Base-by-base conservation (phyloP, 2,888 invertebrate genomes). In the Microdon myrmicae region DNA sequence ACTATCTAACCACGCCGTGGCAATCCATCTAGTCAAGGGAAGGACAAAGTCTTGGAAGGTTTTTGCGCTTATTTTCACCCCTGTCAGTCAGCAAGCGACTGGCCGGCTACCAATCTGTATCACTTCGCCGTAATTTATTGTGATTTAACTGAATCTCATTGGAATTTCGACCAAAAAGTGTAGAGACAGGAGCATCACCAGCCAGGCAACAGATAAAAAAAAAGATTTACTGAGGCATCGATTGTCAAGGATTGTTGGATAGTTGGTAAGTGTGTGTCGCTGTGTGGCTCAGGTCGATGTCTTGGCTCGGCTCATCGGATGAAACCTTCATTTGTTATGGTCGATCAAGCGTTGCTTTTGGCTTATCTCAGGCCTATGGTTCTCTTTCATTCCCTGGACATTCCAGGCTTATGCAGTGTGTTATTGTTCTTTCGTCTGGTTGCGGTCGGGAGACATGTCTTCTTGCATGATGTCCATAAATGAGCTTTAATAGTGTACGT, bases 401-500 rank as follows among this genome's bases (percentile, higher is more conserved):
- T 64, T 64, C 64, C 56, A 64, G 64, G n/a, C n/a, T n/a, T n/a
- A n/a, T 58, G 64, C 64, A 64, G 64, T 64, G n/a, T n/a, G 64
- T 64, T 64, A 64, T 64, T 64, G 64, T 64, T 64, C 56, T 51
- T 51, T 64, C 56, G 47, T 64, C 58, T 56, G 56, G 51, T 64
- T 64, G 64, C 53, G 64, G 64, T 64, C 47, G 64, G 64, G 58
- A 64, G 64, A 64, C 64, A 64, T 64, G 64, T 64, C 56, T 64
- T 58, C 58, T 64, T 64, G 64, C 64, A 64, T 64, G 64, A 64
- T 64, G 64, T 64, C 64, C 56, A 64, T 64, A 64, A 64, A 64
- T 64, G 64, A 64, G 64, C 64, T 64, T 58, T 64, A 64, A 64
- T 64, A 64, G 64, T 64, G 64, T 64, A 56, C 47, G 64, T 64